A percentile compares a stretch with the other conserved stretches of the same genome.
These are phyloP conservation scores for Pseudorhiza aurosa DNA, from an alignment of 30 jellyfish, hydroid and myxozoan species.

Conservation along the genomic window DNA sequence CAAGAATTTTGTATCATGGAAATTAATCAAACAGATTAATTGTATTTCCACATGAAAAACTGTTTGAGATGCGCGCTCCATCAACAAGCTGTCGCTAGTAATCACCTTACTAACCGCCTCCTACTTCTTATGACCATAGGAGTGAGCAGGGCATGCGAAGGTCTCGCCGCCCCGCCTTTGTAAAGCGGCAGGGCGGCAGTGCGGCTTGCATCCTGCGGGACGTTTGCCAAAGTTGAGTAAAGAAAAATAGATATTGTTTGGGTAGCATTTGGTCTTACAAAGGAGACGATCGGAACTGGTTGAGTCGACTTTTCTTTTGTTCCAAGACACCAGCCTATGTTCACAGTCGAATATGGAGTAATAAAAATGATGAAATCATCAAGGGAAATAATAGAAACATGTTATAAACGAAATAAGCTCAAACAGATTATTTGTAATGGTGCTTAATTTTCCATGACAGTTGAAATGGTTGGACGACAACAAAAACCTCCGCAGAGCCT, in stretches of 20 bases:
- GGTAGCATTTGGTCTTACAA: slow-evolving; percentile 34
- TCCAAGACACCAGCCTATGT: slow-evolving; percentile 12
- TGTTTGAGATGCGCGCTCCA: slow-evolving; percentile 32
- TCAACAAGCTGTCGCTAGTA: slow-evolving; percentile 32
- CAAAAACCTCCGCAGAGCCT: slow-evolving; percentile 44
- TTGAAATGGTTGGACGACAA: slow-evolving; percentile 32
- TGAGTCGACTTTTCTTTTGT: slow-evolving; percentile 24
- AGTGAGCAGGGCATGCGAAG: slow-evolving; percentile 25
- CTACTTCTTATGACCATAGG: slow-evolving; percentile 38
- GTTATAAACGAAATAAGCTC: slow-evolving; percentile 35
- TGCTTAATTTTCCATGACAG: slow-evolving; percentile 57
- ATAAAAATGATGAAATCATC: slow-evolving; percentile 44
- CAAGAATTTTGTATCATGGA: slow-evolving; percentile 18
- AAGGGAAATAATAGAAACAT: slow-evolving; percentile 11
- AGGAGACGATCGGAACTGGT: slow-evolving; percentile 29
- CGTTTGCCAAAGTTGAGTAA: slow-evolving; percentile 28
- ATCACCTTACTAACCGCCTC: slow-evolving; percentile 46
- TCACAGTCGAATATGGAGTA: slow-evolving; percentile 21
- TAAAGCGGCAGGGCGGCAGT: slow-evolving; percentile 12
- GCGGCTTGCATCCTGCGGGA: slow-evolving; percentile 46
- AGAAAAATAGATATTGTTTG: slow-evolving; percentile 12
- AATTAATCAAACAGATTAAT: slow-evolving; percentile 13
- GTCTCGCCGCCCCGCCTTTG: neutral
- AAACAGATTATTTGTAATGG: slow-evolving; percentile 44
- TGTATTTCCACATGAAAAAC: slow-evolving; percentile 8